phyloP scores from a whole-genome alignment of 1,140 invertebrate species.

The Eubasilissa regina region DNA sequence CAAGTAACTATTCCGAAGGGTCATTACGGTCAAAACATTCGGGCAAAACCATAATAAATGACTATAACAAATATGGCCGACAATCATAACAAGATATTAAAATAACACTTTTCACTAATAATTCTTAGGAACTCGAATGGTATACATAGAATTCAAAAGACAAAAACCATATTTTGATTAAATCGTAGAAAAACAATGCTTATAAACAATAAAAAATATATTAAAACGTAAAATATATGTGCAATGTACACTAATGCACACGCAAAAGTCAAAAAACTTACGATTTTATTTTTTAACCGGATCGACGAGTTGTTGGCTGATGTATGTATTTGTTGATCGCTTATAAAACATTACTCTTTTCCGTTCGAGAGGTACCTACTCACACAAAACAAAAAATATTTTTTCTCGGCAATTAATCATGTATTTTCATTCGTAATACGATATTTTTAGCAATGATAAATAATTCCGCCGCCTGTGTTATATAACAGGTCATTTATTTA shows the following conservation, averaged over 20 bases:
- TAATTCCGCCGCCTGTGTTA: too few relatives aligned
- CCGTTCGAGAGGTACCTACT: too few relatives aligned
- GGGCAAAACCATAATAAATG: constrained; percentile 44
- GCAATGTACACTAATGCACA: not conserved
- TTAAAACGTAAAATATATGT: too few relatives aligned
- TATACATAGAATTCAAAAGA: too few relatives aligned
- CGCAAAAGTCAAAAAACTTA: constrained; percentile 1
- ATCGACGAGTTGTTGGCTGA: not conserved
- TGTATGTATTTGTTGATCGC: not conserved
- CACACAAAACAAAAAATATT: too few relatives aligned
- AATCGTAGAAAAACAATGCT: too few relatives aligned
- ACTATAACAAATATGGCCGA: constrained; percentile 44
- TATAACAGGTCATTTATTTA: too few relatives aligned
- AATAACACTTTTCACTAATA: constrained; percentile 15
- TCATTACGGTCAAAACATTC: constrained; percentile 34
- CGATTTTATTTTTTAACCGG: not conserved
- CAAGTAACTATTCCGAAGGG: constrained; percentile 5
- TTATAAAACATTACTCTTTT: not conserved
- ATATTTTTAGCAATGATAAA: too few relatives aligned
- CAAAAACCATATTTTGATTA: too few relatives aligned
- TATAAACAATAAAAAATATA: too few relatives aligned
- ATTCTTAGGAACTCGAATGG: constrained; percentile 2
- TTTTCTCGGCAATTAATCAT: too few relatives aligned
- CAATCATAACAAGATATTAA: constrained; percentile 30
- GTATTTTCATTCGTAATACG: too few relatives aligned